A percentile compares a stretch with the other conserved stretches of the same genome.
These are phyloP conservation scores for Siphamia tubifer DNA, from an alignment of 2,113 vertebrate species.

Conservation along the genomic window DNA sequence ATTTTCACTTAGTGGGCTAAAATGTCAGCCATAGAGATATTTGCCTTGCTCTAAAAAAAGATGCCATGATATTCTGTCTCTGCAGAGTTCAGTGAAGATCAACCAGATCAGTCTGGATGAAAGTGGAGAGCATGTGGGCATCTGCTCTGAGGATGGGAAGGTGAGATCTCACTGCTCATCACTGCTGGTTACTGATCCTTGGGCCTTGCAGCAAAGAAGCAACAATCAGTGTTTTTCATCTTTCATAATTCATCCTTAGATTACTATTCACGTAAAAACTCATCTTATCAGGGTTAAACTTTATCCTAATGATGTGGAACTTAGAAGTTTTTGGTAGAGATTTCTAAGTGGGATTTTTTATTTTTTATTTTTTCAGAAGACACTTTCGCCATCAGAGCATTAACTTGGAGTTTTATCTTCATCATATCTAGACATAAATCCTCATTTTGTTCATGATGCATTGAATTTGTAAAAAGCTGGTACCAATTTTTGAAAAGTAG, in stretches of 20 bases:
- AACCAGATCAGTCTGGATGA: conserved; percentile 99
- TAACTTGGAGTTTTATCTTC: conserved; percentile 52
- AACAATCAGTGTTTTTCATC: conserved; percentile 54
- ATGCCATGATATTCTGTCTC: conserved; percentile 58
- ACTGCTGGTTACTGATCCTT: conserved; percentile 38
- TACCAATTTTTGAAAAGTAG: conserved; percentile 47
- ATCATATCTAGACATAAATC: conserved; percentile 30
- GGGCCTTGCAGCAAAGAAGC: conserved; percentile 3
- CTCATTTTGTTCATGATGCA: conserved; percentile 35
- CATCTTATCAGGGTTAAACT: conserved; percentile 48
- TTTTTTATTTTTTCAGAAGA: conserved; percentile 27
- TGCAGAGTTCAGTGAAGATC: conserved; percentile 95
- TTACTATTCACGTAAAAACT: conserved; percentile 37
- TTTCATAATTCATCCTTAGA: conserved; percentile 48
- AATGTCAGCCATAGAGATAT: conserved; percentile 47
- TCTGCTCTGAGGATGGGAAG: conserved; percentile 99
- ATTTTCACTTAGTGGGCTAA: conserved; percentile 45
- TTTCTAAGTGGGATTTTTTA: not conserved
- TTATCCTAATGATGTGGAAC: conserved; percentile 51
- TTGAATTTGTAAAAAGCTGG: conserved; percentile 57
- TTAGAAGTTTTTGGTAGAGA: not conserved
- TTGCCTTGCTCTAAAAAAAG: conserved; percentile 20
- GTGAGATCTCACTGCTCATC: conserved; percentile 77
- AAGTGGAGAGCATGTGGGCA: conserved; percentile 94
- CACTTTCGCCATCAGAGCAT: conserved; percentile 13